phyloP scores from a whole-genome alignment of 23 tunicate genomes.

The Clavelina lepadiformis region DNA sequence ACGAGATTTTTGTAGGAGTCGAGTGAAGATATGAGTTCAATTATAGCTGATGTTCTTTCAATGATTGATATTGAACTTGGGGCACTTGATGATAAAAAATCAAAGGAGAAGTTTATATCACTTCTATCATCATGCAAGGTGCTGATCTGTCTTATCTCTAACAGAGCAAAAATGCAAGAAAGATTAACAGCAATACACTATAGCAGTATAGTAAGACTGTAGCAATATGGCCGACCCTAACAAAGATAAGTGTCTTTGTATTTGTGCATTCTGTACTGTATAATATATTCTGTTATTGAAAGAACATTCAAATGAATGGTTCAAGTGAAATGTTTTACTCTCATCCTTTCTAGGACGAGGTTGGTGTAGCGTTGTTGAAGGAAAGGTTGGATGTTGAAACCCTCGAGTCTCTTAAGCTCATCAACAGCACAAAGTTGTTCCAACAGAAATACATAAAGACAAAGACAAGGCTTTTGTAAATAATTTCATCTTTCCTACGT shows the following conservation, averaged over 20 bases:
- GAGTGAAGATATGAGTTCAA: conserved; percentile 45
- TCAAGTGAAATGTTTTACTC: too few relatives aligned
- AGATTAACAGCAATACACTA: too few relatives aligned
- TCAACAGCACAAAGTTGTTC: conserved; percentile 70
- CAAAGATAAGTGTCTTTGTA: too few relatives aligned
- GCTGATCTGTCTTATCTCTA: neutral
- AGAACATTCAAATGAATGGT: too few relatives aligned
- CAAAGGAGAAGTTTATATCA: conserved; percentile 50
- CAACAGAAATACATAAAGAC: conserved; percentile 99
- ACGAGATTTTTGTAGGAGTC: conserved; percentile 18
- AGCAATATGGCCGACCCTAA: too few relatives aligned
- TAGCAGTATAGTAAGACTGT: too few relatives aligned
- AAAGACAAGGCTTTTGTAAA: conserved; percentile 92
- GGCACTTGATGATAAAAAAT: conserved; percentile 66
- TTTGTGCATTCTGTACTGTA: too few relatives aligned
- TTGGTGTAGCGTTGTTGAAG: conserved; percentile 63
- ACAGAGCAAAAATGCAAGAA: too few relatives aligned
- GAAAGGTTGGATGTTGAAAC: conserved; percentile 98
- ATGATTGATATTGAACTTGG: conserved; percentile 83
- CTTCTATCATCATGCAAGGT: conserved; percentile 52
- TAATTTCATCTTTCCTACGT: neutral
- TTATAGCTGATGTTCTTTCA: conserved; percentile 71
- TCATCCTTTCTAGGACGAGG: conserved; percentile 34
- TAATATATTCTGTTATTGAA: too few relatives aligned
- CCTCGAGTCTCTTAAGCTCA: conserved; percentile 58